phyloP scores from a whole-genome alignment of 2,797 vertebrate genomes.

The Babyrousa celebensis region DNA sequence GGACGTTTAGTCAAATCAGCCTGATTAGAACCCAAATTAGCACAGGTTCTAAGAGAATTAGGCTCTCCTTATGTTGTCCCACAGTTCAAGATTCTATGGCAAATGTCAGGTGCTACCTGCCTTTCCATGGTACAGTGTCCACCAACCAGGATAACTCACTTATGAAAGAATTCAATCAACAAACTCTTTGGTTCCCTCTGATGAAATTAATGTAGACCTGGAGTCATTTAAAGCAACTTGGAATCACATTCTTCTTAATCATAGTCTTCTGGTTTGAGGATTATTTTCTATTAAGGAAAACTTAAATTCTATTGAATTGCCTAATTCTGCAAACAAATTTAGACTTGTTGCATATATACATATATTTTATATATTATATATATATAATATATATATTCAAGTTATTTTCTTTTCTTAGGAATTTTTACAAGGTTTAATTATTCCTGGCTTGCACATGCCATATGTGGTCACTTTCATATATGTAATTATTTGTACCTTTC shows the following conservation, averaged over 20 bases:
- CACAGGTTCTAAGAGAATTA: not conserved
- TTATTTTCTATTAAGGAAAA: not conserved
- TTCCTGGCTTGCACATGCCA: not conserved
- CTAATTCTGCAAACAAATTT: not conserved
- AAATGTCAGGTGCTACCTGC: not conserved
- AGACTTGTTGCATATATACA: not conserved
- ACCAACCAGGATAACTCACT: not conserved
- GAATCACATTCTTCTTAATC: not conserved
- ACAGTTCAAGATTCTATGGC: not conserved
- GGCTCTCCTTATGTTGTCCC: not conserved
- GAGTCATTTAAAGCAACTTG: not conserved
- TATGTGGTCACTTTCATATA: not conserved
- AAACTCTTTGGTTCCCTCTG: not conserved
- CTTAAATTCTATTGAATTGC: not conserved
- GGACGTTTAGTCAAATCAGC: not conserved
- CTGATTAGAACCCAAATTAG: not conserved
- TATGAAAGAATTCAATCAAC: not conserved
- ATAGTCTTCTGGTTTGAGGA: not conserved
- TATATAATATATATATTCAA: not conserved
- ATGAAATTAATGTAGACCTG: not conserved
- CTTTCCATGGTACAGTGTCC: not conserved
- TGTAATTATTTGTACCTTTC: not conserved
- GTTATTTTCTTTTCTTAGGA: not conserved
- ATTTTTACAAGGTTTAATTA: not conserved
- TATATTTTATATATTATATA: not conserved